A percentile compares a stretch with the other conserved stretches of the same genome.
Conservation (phyloP, 2,888 invertebrate genomes). For the Halictus quadricinctus region DNA sequence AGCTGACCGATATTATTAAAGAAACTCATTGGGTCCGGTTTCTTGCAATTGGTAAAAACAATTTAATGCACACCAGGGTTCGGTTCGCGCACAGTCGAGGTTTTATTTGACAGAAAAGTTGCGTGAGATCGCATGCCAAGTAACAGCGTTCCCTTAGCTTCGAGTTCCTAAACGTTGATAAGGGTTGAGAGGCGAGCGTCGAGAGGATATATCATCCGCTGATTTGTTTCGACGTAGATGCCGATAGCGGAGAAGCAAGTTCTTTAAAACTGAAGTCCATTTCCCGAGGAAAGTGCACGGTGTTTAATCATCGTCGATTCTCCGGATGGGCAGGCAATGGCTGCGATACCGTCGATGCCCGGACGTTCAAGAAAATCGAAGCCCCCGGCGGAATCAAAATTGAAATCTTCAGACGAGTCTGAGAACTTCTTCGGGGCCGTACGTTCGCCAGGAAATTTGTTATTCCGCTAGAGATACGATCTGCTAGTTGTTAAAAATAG, state of each 20-base stretch:
- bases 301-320: not conserved
- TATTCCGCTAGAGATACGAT: not conserved
- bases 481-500: not conserved
- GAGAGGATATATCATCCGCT: not conserved
- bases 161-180: not conserved
- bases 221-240: constrained; percentile 13
- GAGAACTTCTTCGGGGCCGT: not conserved
- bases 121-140: not conserved
- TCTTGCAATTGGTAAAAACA: too few relatives aligned
- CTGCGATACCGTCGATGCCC: not conserved
- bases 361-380: not conserved
- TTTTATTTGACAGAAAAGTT: not conserved
- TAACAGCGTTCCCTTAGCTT: not conserved
- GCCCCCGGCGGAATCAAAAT: constrained; percentile 1
- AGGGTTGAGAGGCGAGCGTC: not conserved
- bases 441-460: not conserved
- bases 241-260: not conserved
- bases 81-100: too few relatives aligned
- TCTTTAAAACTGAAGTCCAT: constrained; percentile 13
- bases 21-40: too few relatives aligned
- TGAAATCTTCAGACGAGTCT: not conserved
- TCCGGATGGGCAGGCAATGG: constrained; percentile 11
- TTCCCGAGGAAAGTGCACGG: not conserved
- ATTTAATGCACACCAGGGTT: too few relatives aligned
- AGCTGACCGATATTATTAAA: too few relatives aligned